phyloP scores from a whole-genome alignment of 37 sponge, comb jelly and placozoan genomes.

The Aplysina aerophoba region DNA sequence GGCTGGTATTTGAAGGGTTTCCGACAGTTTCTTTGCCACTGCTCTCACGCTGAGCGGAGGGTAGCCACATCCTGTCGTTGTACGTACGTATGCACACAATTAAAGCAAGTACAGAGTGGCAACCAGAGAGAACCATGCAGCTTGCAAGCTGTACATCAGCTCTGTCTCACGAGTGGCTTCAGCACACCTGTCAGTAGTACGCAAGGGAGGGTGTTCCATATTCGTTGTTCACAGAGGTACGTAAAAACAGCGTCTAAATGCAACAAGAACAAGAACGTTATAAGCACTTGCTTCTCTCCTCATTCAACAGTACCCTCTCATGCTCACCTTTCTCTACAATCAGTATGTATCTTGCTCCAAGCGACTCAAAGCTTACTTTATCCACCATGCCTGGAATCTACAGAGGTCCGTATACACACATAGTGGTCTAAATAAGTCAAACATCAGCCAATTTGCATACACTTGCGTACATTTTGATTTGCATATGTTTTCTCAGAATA shows the following conservation, averaged over 20 bases:
- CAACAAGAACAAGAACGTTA: too few species aligned
- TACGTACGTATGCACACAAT: background rate
- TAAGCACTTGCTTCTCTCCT: too few species aligned
- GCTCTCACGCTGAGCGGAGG: conserved; percentile 91
- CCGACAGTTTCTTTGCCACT: conserved; percentile 58
- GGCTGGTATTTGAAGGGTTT: conserved; percentile 74
- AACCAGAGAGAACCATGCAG: too few species aligned
- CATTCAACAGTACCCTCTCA: background rate
- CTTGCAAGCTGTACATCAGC: too few species aligned
- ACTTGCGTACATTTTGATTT: too few species aligned
- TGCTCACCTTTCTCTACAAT: conserved; percentile 89
- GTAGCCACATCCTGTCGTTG: conserved; percentile 79
- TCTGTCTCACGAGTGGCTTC: too few species aligned
- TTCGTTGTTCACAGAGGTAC: conserved; percentile 84
- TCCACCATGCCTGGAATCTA: conserved; percentile 87
- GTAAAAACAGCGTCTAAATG: conserved; percentile 90
- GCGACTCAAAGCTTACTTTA: conserved; percentile 61
- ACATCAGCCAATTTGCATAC: too few species aligned
- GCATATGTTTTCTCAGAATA: too few species aligned
- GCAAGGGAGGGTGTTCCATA: conserved; percentile 92
- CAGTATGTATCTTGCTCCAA: conserved; percentile 92
- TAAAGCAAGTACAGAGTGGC: background rate
- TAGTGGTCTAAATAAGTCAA: too few species aligned
- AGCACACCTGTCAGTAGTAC: conserved; percentile 80
- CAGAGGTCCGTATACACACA: background rate